Conservation (phyloP, 2,888 invertebrate genomes). For the Cinara cedri region DNA sequence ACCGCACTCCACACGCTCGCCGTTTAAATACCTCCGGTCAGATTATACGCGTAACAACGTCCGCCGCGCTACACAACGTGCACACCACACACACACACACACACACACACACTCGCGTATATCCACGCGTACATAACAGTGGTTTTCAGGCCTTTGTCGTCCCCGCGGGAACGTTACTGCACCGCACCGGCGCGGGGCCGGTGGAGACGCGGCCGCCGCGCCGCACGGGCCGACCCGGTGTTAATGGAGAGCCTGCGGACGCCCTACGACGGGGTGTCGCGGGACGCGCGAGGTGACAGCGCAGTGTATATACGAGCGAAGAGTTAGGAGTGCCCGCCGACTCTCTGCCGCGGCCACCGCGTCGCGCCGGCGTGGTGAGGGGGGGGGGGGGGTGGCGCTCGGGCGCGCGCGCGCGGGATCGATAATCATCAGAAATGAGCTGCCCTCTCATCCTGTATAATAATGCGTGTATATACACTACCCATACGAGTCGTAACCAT, state of each 20-base stretch:
- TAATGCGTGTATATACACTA: too few species aligned
- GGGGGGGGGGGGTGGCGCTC: background rate
- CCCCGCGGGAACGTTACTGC: background rate
- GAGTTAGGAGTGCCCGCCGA: too few species aligned
- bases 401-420: constrained; percentile 10
- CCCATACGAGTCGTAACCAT: too few species aligned
- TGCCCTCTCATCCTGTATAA: background rate
- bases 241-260: constrained; percentile 17
- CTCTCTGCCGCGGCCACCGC: background rate
- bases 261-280: background rate
- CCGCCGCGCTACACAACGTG: too few species aligned
- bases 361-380: background rate
- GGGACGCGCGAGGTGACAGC: too few species aligned
- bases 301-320: background rate
- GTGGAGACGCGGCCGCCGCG: background rate
- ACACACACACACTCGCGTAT: too few species aligned
- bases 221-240: constrained; percentile 5
- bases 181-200: background rate
- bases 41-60: too few species aligned
- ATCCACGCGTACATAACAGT: background rate
- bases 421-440: constrained; percentile 53
- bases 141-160: background rate
- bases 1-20: too few species aligned
- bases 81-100: too few species aligned
- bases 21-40: too few species aligned